Base-by-base conservation (phyloP, 2,888 invertebrate genomes). In the Heteromurus nitidus region DNA sequence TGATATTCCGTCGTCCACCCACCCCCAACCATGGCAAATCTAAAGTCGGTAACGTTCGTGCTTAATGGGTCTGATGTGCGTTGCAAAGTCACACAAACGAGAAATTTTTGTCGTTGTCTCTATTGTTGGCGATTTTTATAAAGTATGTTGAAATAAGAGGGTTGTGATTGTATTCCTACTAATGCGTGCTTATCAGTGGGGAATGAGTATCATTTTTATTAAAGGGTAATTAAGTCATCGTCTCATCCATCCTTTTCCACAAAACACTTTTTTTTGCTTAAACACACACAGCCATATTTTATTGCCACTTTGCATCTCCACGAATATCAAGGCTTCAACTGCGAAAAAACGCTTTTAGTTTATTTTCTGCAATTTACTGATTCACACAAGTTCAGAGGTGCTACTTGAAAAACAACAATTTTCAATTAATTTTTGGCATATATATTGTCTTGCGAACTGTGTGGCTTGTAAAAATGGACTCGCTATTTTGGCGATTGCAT, bases 141-240 rank as follows among this genome's bases (percentile, higher is more conserved):
- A 80, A 67, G 44, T 58, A 64, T 74, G n/a, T 60, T 26, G 50
- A 68, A 80, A 74, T 42, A 28, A 60, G 53, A 65, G 80, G 65
- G 69, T 68, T 69, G 75, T 69, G 50, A 81, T 81, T 75, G 75
- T 67, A 62, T 31, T 65, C 68, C 50, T 74, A 73, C 70, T 75
- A 81, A 81, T 81, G 69, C 75, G 64, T 75, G 75, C 70, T 81
- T 74, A 81, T 81, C 81, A 36, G 72, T 64, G 22, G 58, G 62
- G 53, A 55, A 81, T 62, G 80, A 68, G 50, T 31, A 67, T 81
- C 65, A 60, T 75, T 80, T 75, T 81, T 69, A 81, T 64, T 44
- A 69, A 69, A 64, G 60, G 68, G 67, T 81, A 81, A 81, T 81
- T 81, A 81, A 81, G 44, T 75, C 81, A 81, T 74, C 72, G 68